A percentile compares a stretch with the other conserved stretches of the same genome.
Conservation (phyloP, 2,888 invertebrate species). For the Meandrusa payeni region DNA sequence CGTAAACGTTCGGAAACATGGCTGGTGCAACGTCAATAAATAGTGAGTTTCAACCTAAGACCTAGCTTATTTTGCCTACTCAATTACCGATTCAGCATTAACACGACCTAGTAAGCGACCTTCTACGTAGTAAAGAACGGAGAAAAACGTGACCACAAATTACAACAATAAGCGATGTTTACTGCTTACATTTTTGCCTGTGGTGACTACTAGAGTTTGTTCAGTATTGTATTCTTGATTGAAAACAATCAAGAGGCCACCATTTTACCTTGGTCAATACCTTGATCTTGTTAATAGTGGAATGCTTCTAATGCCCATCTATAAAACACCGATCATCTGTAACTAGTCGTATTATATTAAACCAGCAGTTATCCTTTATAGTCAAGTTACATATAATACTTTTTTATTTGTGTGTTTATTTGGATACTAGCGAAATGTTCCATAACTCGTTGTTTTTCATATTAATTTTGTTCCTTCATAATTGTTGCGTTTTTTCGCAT, state of each 20-base stretch:
- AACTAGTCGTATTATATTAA: constrained; percentile 1
- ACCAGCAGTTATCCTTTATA: constrained; percentile 8
- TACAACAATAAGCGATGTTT: no score
- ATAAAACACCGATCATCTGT: constrained; percentile 12
- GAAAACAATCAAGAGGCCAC: not conserved
- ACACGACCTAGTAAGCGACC: no score
- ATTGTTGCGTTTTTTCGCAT: not conserved
- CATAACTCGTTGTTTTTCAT: not conserved
- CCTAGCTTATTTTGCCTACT: no score
- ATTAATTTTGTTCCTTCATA: not conserved
- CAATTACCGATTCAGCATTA: no score
- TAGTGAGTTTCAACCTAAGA: no score
- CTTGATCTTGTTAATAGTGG: constrained; percentile 21
- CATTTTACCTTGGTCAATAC: constrained; percentile 8
- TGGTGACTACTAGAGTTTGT: no score
- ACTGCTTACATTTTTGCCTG: no score
- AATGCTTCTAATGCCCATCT: constrained; percentile 13
- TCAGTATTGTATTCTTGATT: no score
- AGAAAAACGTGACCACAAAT: no score
- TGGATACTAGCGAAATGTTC: constrained; percentile 1
- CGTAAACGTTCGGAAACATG: no score
- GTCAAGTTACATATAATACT: not conserved
- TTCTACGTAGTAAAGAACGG: no score
- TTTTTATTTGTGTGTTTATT: not conserved
- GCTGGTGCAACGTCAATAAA: no score